Evolutionary conservation across 53 echinoderm and acorn worm species (phyloP).

Genomic region (Stichopus horrens): DNA sequence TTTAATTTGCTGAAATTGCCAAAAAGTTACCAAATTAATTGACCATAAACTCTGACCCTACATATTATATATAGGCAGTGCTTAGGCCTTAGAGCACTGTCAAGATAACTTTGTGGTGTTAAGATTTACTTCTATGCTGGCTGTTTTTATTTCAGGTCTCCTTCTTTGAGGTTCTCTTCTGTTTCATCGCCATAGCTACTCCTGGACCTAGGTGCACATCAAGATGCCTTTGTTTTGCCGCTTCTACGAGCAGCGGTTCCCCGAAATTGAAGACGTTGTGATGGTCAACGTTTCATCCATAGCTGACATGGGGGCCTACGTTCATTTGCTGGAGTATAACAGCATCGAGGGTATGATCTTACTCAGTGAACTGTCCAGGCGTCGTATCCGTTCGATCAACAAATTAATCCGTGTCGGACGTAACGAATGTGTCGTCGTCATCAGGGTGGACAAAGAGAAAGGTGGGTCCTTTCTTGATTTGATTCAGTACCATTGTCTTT

Average conservation of each 20-base stretch:
- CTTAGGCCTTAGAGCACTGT: too few relatives aligned
- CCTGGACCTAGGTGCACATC: neutral
- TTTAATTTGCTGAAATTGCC: too few relatives aligned
- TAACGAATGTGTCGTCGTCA: constrained; percentile 95
- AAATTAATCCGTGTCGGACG: constrained; percentile 95
- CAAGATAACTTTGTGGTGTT: too few relatives aligned
- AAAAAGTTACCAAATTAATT: too few relatives aligned
- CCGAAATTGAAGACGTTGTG: constrained; percentile 94
- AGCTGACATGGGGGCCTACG: constrained; percentile 99
- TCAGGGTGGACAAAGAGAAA: constrained; percentile 97
- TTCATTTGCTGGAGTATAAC: constrained; percentile 89
- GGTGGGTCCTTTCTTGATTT: constrained; percentile 38
- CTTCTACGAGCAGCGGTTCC: constrained; percentile 92
- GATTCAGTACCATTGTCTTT: too few relatives aligned
- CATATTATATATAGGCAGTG: too few relatives aligned
- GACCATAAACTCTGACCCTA: too few relatives aligned
- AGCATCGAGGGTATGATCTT: constrained; percentile 98
- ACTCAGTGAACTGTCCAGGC: constrained; percentile 87
- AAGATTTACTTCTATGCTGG: too few relatives aligned
- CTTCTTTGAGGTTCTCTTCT: too few relatives aligned
- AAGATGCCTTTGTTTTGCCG: constrained; percentile 91
- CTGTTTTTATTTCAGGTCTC: too few relatives aligned
- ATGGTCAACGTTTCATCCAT: constrained; percentile 98
- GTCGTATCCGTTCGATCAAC: constrained; percentile 98
- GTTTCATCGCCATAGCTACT: too few relatives aligned